phyloP scores from a whole-genome alignment of 2,888 invertebrate genomes.

The Cataglyphis rosenhaueri region DNA sequence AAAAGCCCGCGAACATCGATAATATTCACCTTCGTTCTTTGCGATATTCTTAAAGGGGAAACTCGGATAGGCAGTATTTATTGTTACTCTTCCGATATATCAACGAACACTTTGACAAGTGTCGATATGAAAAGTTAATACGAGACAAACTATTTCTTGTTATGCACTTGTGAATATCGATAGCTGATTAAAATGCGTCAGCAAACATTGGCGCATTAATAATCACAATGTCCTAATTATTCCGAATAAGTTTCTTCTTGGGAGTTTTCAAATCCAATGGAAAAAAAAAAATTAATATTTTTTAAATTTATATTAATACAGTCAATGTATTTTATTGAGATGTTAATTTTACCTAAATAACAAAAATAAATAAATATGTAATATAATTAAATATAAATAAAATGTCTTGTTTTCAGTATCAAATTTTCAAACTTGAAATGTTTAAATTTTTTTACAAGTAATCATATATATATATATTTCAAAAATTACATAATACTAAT shows the following conservation, averaged over 20 bases:
- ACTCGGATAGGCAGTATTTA: background rate
- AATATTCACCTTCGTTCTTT: background rate
- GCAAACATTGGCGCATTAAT: background rate
- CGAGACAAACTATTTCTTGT: conserved; percentile 1
- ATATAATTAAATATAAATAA: background rate
- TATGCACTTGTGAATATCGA: conserved; percentile 4
- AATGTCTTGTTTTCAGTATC: background rate
- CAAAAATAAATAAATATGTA: background rate
- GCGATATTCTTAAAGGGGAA: background rate
- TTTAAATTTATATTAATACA: background rate
- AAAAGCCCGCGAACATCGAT: background rate
- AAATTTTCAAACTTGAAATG: background rate
- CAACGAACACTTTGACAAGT: background rate
- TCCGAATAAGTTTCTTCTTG: background rate
- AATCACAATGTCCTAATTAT: background rate
- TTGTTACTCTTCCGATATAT: background rate
- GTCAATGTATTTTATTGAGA: background rate
- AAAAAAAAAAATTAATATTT: background rate
- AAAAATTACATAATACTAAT: background rate
- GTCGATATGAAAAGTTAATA: background rate
- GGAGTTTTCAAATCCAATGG: background rate
- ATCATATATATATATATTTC: background rate
- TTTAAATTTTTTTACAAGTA: background rate
- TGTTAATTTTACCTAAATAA: background rate
- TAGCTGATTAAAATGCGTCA: background rate